A percentile compares a stretch with the other conserved stretches of the same genome.
phyloP scores from a whole-genome alignment of 1,140 invertebrate genomes.

The Parapsyche elsis region DNA sequence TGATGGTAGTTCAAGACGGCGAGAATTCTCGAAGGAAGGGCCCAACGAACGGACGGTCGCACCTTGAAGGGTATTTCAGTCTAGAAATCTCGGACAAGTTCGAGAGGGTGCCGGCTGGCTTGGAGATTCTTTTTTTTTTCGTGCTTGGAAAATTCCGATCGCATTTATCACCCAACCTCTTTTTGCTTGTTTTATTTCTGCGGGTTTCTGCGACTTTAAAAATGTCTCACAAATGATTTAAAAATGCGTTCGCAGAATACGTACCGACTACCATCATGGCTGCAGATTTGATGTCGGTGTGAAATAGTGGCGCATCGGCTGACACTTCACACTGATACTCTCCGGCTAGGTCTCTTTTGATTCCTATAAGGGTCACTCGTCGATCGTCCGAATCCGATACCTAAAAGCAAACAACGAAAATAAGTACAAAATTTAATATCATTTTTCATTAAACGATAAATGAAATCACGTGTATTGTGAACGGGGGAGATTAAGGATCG shows the following conservation, averaged over 20 bases:
- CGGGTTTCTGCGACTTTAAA: neutral
- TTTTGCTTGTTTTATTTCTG: neutral
- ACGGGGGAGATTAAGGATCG: neutral
- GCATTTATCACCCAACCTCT: constrained; percentile 12
- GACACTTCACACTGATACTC: constrained; percentile 82
- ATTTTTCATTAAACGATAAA: neutral
- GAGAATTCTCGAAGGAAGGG: constrained; percentile 14
- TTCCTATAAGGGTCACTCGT: constrained; percentile 77
- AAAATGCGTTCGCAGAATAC: constrained; percentile 57
- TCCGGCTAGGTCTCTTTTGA: constrained; percentile 73
- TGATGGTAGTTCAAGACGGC: constrained; percentile 16
- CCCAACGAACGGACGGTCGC: neutral
- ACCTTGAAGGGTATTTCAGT: neutral
- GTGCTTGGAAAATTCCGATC: constrained; percentile 1
- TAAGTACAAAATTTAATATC: neutral
- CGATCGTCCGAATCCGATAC: constrained; percentile 69
- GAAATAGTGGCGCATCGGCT: constrained; percentile 77
- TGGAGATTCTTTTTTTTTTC: neutral
- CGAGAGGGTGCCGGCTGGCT: neutral
- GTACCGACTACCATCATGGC: constrained; percentile 78
- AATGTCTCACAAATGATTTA: neutral
- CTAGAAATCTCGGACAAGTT: constrained; percentile 26
- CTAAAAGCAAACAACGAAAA: constrained; percentile 54
- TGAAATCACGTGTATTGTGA: neutral
- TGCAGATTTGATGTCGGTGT: constrained; percentile 73